A percentile compares a stretch with the other conserved stretches of the same genome.
Evolutionary conservation across 2,797 vertebrate genomes (phyloP).

Genomic region (Carduelis carduelis): DNA sequence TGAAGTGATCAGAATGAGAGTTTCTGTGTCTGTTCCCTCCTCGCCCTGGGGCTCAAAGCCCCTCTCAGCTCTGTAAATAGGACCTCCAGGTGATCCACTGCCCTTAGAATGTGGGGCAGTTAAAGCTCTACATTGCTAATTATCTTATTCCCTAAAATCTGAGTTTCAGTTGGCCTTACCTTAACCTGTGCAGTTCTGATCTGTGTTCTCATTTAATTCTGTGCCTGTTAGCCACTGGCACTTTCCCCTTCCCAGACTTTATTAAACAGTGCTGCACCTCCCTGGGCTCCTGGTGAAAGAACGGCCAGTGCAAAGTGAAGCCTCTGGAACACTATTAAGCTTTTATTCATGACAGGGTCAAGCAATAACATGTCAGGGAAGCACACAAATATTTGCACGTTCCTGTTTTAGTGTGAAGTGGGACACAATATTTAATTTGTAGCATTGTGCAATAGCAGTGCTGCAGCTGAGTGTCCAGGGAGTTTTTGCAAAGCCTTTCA

Average conservation of each 20-base stretch:
- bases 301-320: background rate
- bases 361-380: background rate
- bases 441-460: background rate
- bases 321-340: background rate
- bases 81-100: background rate
- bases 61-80: background rate
- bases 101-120: background rate
- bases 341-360: background rate
- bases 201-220: background rate
- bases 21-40: background rate
- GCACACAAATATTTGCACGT: background rate
- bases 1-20: background rate
- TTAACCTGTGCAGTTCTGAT: background rate
- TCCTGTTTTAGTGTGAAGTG: background rate
- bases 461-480: background rate
- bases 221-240: rapidly evolving
- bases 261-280: background rate
- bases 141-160: background rate
- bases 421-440: background rate
- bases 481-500: background rate
- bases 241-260: background rate
- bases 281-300: background rate
- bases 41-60: background rate
- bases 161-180: background rate
- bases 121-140: background rate